A percentile compares a stretch with the other conserved stretches of the same genome.
phyloP scores from a whole-genome alignment of 1,140 invertebrate genomes.

The Ips nitidus region DNA sequence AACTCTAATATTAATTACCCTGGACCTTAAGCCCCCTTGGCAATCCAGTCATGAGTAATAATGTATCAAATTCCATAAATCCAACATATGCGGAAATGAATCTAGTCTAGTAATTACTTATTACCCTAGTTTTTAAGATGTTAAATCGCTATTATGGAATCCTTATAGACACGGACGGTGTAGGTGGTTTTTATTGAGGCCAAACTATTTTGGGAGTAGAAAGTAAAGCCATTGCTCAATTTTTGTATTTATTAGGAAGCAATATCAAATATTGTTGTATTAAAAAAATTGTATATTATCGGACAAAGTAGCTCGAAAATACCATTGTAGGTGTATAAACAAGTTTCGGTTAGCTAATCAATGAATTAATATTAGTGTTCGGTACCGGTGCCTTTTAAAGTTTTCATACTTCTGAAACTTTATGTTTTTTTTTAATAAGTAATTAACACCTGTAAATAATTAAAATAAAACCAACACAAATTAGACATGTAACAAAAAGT shows the following conservation, averaged over 20 bases:
- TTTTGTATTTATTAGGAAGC: conserved; percentile 25
- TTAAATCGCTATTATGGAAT: conserved; percentile 15
- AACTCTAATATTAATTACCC: too few relatives aligned
- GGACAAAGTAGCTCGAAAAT: background rate
- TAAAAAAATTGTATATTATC: conserved; percentile 5
- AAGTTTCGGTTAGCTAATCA: background rate
- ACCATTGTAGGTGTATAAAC: background rate
- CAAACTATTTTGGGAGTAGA: conserved; percentile 9
- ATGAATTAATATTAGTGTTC: background rate
- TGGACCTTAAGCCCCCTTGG: too few relatives aligned
- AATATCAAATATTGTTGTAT: conserved; percentile 28
- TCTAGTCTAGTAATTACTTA: conserved; percentile 21
- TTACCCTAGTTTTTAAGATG: background rate
- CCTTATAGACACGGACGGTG: conserved; percentile 11
- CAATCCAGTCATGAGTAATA: too few relatives aligned
- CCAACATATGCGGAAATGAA: background rate
- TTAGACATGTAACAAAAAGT: too few relatives aligned
- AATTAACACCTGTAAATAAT: background rate
- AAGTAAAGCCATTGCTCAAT: conserved; percentile 26
- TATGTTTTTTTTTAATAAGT: background rate
- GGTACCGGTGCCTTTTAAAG: conserved; percentile 8
- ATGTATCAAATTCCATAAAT: too few relatives aligned
- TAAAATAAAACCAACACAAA: too few relatives aligned
- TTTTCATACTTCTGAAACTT: background rate
- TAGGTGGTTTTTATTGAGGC: conserved; percentile 2